Base-by-base conservation (phyloP, 2,797 vertebrate genomes). In the Eulemur albifrons region DNA sequence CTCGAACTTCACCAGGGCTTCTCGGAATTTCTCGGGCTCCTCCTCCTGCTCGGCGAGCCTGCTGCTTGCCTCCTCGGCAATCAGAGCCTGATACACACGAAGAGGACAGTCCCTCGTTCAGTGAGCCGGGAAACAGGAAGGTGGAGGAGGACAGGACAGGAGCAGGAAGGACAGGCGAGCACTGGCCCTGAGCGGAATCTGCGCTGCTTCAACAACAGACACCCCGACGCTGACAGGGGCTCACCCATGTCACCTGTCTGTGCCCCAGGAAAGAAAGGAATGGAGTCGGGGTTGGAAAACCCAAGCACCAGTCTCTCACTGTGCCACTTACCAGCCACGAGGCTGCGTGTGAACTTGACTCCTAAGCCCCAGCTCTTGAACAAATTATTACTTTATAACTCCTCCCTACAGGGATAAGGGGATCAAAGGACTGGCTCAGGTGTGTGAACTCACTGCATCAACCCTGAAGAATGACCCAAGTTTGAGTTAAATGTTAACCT, bases 21-120 rank as follows among this genome's bases (percentile, higher is more conserved):
- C 99, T 75, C 99, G 98, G 97, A 99, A 99, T 97, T 99, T 99
- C 95, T 99, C 99, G 0, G 99, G 99, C 67, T 99, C 99, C 18
- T 99, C 99, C 92, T 99, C 99, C 97, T 99, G 99, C 76, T 99
- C 99, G 0, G 99, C 99, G 0, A 99, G 98, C 21, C 99, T 99
- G 89, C 99, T 99, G 88, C 99, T 98, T 0, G 99, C 98, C 98
- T 99, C 99, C 98, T 99, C 99, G 0, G 99, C 99, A 18, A 99
- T 99, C 54, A 99, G 99, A 1, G 99, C 99, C 99, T 99, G 79
- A 32, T 57, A 90, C 94, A 15, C 17, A 97, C 86, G 0, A 6
- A 98, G 88, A 96, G 8, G 75, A 45, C 1, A 65, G 40, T 21
- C 25, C 8, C 32, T n/a, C 5, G 21, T 7, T 77, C 32, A 63